Conservation (phyloP, 2,113 vertebrate species). For the Ctenodactylus gundi region DNA sequence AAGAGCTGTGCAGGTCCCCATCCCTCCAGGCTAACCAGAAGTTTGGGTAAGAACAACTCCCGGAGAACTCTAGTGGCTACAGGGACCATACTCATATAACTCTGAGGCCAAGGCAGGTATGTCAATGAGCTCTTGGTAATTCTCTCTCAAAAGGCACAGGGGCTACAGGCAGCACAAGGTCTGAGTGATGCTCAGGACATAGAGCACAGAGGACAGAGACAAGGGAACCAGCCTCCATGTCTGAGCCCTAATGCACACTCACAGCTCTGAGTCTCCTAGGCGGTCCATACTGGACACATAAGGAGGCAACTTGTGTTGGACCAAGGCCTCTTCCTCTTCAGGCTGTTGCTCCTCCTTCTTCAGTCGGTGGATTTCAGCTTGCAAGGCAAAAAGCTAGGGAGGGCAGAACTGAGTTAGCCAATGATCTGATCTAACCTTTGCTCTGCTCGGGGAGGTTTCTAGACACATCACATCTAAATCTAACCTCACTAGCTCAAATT, state of each 20-base stretch:
- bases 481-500: not conserved
- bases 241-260: constrained; percentile 75
- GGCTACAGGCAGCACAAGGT: not conserved
- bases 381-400: constrained; percentile 92
- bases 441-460: not conserved
- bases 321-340: constrained; percentile 83
- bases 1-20: not conserved
- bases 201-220: not conserved
- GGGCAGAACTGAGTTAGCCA: constrained; percentile 27
- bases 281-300: constrained; percentile 98
- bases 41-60: not conserved
- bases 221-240: not conserved
- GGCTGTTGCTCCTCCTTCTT: constrained; percentile 87
- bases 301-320: constrained; percentile 92
- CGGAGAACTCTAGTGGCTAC: not conserved
- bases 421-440: not conserved
- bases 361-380: constrained; percentile 88
- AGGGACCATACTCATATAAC: not conserved
- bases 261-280: constrained; percentile 97
- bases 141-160: not conserved
- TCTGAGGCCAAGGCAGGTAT: not conserved
- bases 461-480: not conserved
- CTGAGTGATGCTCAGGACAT: too few relatives aligned
- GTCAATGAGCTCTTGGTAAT: not conserved
- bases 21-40: not conserved